Evolutionary conservation across 2,113 vertebrate species (phyloP), one percentile per base, ranked within the genome.

Genomic region (Protobothrops mucrosquamatus): DNA sequence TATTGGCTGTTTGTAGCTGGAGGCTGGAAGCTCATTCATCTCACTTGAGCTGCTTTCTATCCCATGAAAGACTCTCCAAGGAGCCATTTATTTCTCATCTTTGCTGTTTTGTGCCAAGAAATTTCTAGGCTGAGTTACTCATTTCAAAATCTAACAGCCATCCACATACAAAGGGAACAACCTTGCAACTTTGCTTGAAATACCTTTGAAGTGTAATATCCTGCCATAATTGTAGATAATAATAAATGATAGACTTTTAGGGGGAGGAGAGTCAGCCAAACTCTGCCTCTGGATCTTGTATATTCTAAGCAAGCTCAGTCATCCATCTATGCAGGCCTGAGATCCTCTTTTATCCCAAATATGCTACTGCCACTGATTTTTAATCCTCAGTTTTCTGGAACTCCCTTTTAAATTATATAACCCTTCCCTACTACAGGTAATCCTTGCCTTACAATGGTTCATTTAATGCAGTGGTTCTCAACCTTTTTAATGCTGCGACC

Each of bases 1-100:
- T 15, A 85, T 52, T 85, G 54, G 69, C 92, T 85, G 20, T 56
- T 54, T 87, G 55, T 94, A 69, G 69, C 88, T 89, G 86, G 85
- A 94, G 92, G 90, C 69, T 48, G 26, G 51, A 86, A 69, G 22
- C 92, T 89, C 93, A 92, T 96, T 92, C 94, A 85, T 95, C 94
- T 95, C 34, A 6, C 54, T 85, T 11, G 6, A 29, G 85, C 61
- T 56, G 34, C 55, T 92, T 59, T 22, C 59, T 34, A 85, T 93
- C 39, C 39, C 0, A 0, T 92, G 39, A 85, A 94, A 93, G 61
- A 91, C 88, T 88, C 89, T 46, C 57, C 88, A n/a, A 92, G 81
- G 56, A 92, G 39, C 89, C 0, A 0, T 2, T 87, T 20, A n/a
- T 92, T 93, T 91, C 91, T 48, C 39, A 52, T 57, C 48, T 2